Evolutionary conservation across 2,797 vertebrate species (phyloP), one percentile per base, ranked within the genome.

Genomic region (Lindbergichthys nudifrons): DNA sequence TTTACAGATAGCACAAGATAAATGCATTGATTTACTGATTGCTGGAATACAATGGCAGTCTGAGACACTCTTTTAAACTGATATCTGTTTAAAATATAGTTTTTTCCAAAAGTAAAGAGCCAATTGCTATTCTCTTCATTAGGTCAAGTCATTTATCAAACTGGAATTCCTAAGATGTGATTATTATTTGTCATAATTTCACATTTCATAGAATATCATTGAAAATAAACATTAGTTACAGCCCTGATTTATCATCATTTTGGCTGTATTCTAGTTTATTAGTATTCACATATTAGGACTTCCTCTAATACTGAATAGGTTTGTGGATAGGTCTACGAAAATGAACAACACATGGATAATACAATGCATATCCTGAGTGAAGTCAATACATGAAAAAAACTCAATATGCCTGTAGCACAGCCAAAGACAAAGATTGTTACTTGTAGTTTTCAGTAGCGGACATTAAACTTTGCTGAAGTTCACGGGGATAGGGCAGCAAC

Each of bases 281-380:
- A 26, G 5, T 58, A 50, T 14, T 50, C 13, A 53, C 53, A 14
- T 46, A 18, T 5, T 14, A 36, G 30, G 57, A 14, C 21, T 72
- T 58, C 54, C 19, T 46, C 23, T 67, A 18, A 59, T 14, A 58
- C 19, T 16, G 23, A 50, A 42, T 32, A 51, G 12, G 11, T 71
- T 65, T 72, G 51, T 45, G 57, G 56, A 32, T 30, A 59, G 11
- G 23, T 47, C 15, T 16, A 57, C 16, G 66, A 45, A 75, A 56
- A 61, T 50, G 2, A 65, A 39, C 16, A 66, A 56, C 32, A 18
- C 36, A 58, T 62, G 41, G 73, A 75, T 41, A 19, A 54, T 3
- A 56, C 32, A 64, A 30, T 43, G 57, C 9, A 16, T 70, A 73
- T 85, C 83, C 83, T 89, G 86, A 90, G 85, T 53, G 45, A 80